Evolutionary conservation across 2,797 vertebrate genomes (phyloP).

Genomic region (Amniataba percoides): DNA sequence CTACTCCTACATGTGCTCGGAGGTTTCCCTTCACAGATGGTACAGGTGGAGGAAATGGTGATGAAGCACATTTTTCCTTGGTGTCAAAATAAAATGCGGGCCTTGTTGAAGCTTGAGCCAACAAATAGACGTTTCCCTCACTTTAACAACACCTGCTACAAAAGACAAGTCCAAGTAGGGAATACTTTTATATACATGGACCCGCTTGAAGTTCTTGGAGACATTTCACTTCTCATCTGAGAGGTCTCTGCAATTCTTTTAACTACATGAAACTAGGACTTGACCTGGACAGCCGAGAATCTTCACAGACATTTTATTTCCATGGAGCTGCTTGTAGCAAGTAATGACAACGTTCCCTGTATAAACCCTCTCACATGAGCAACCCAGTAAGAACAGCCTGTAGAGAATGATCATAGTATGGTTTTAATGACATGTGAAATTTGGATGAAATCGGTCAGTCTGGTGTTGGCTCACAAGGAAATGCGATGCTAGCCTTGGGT

Average conservation of each 20-base stretch:
- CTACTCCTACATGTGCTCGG: background rate
- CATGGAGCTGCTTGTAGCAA: background rate
- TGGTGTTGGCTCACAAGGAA: conserved; percentile 10
- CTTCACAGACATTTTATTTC: background rate
- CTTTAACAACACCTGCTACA: background rate
- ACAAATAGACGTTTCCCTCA: conserved; percentile 4
- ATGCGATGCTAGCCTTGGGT: background rate
- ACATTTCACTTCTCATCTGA: no score
- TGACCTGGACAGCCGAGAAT: no score
- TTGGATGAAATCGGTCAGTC: conserved; percentile 22
- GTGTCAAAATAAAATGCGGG: conserved; percentile 19
- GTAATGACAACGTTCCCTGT: conserved; percentile 4
- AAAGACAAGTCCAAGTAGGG: background rate
- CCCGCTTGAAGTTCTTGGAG: no score
- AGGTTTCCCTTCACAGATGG: conserved; percentile 28
- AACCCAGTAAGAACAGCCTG: conserved; percentile 29
- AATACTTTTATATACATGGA: conserved; percentile 4
- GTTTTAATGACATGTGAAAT: conserved; percentile 44
- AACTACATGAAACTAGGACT: no score
- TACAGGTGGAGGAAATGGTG: conserved; percentile 13
- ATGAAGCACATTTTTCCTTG: background rate
- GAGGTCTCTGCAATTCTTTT: no score
- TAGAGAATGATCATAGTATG: conserved; percentile 42
- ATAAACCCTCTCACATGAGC: conserved; percentile 12
- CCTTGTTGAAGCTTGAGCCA: background rate